These are phyloP conservation scores for Mystacides longicornis DNA, from an alignment of 2,888 invertebrate species.

Conservation along the genomic window DNA sequence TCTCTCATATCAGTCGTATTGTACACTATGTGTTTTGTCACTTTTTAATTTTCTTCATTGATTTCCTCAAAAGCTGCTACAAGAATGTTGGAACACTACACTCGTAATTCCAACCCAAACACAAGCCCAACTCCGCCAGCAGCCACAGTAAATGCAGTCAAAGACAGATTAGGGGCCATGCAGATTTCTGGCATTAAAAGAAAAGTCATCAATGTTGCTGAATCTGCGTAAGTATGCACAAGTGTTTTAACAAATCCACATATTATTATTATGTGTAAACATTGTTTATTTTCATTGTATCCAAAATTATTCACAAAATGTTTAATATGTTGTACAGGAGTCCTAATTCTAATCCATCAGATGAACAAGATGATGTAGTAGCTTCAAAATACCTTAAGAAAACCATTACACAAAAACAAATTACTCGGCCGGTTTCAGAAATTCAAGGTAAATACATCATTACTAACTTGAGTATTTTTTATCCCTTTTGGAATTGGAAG, in stretches of 20 bases:
- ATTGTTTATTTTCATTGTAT: background rate
- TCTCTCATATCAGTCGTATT: too few species aligned
- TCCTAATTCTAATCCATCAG: background rate
- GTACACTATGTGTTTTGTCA: too few species aligned
- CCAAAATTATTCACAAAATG: background rate
- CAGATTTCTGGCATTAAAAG: slow-evolving; percentile 20
- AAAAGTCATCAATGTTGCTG: slow-evolving; percentile 13
- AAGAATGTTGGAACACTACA: slow-evolving; percentile 45
- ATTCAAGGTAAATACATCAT: background rate
- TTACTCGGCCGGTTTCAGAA: background rate
- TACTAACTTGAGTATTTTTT: background rate
- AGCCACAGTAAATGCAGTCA: slow-evolving; percentile 26
- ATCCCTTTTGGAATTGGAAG: background rate
- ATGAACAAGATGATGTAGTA: background rate
- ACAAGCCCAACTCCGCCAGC: slow-evolving; percentile 26
- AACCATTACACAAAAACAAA: background rate
- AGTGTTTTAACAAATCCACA: background rate
- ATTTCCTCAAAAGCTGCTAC: slow-evolving; percentile 40
- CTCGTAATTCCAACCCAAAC: slow-evolving; percentile 36
- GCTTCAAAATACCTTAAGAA: background rate
- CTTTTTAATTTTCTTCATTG: too few species aligned
- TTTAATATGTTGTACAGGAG: background rate
- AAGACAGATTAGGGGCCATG: slow-evolving; percentile 20
- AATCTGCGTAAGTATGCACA: slow-evolving; percentile 1
- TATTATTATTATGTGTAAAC: background rate